These are phyloP conservation scores for Acronicta aceris DNA, from an alignment of 2,888 invertebrate genomes.

Conservation along the genomic window DNA sequence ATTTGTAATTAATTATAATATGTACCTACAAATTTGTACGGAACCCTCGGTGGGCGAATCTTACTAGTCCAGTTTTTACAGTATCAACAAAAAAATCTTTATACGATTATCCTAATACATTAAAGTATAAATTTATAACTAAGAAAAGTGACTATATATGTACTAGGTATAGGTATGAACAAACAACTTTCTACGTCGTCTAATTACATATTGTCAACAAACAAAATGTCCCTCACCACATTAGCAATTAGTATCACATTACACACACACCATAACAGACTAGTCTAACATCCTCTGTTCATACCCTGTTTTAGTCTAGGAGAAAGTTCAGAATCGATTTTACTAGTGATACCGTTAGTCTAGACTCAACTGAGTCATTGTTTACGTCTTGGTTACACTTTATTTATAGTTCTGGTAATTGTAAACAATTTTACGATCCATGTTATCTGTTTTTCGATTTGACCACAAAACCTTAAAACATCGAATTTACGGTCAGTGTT, in stretches of 20 bases:
- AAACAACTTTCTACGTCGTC: slow-evolving; percentile 12
- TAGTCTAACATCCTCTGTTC: slow-evolving; percentile 41
- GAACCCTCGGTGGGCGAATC: too few relatives aligned
- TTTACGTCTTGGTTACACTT: slow-evolving; percentile 55
- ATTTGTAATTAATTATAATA: too few relatives aligned
- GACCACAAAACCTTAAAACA: slow-evolving; percentile 35
- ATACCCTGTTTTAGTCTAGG: slow-evolving; percentile 64
- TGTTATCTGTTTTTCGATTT: slow-evolving; percentile 47
- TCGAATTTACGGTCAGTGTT: slow-evolving; percentile 36
- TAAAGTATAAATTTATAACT: too few relatives aligned
- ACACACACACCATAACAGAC: slow-evolving; percentile 54
- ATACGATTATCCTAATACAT: too few relatives aligned
- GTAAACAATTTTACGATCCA: slow-evolving; percentile 43
- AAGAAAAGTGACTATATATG: too few relatives aligned
- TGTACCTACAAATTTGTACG: too few relatives aligned
- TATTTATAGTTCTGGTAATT: slow-evolving; percentile 57
- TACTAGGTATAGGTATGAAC: not conserved
- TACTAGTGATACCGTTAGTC: slow-evolving; percentile 50
- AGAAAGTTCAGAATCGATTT: slow-evolving; percentile 70
- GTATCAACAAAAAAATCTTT: too few relatives aligned
- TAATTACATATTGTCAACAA: slow-evolving; percentile 12
- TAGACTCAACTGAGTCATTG: slow-evolving; percentile 64
- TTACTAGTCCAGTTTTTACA: too few relatives aligned
- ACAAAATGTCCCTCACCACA: slow-evolving; percentile 15
- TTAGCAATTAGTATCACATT: slow-evolving; percentile 38